Evolutionary conservation across 2,113 vertebrate species (phyloP).

Genomic region (Rhinolophus ferrumequinum): DNA sequence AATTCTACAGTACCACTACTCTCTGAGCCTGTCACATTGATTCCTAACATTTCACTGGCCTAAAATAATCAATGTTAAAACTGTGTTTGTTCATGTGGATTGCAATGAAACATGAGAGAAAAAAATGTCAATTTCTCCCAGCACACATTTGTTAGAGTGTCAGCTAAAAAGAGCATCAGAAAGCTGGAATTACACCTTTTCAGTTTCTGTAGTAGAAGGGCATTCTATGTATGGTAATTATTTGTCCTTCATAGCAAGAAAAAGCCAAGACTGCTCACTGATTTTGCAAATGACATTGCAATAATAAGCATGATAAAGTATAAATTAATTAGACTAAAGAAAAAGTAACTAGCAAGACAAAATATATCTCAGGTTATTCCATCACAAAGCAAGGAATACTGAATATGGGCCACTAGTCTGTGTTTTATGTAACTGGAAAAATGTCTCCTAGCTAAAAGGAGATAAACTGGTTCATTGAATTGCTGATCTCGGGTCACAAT

Average conservation of each 20-base stretch:
- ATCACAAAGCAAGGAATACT: neutral
- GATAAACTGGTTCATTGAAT: neutral
- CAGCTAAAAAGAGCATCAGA: slow-evolving; percentile 59
- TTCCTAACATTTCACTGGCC: slow-evolving; percentile 68
- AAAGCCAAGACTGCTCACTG: neutral
- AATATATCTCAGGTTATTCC: neutral
- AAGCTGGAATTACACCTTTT: slow-evolving; percentile 53
- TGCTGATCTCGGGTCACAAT: neutral
- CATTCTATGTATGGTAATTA: neutral
- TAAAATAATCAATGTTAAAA: slow-evolving; percentile 69
- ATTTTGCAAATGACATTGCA: neutral
- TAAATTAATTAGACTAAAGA: neutral
- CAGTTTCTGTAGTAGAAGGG: neutral
- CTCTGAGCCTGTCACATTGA: slow-evolving; percentile 66
- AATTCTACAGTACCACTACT: slow-evolving; percentile 68
- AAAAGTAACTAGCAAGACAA: neutral
- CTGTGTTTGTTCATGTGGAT: slow-evolving; percentile 39
- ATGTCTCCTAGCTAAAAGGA: neutral
- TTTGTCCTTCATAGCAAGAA: slow-evolving; percentile 35
- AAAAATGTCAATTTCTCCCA: slow-evolving; percentile 59
- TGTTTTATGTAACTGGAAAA: neutral
- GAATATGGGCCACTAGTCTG: neutral
- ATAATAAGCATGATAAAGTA: neutral
- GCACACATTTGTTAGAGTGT: slow-evolving; percentile 54
- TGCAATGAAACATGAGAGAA: slow-evolving; percentile 46